Conservation (phyloP, 2,113 vertebrate genomes). For the Cyprinodon variegatus region DNA sequence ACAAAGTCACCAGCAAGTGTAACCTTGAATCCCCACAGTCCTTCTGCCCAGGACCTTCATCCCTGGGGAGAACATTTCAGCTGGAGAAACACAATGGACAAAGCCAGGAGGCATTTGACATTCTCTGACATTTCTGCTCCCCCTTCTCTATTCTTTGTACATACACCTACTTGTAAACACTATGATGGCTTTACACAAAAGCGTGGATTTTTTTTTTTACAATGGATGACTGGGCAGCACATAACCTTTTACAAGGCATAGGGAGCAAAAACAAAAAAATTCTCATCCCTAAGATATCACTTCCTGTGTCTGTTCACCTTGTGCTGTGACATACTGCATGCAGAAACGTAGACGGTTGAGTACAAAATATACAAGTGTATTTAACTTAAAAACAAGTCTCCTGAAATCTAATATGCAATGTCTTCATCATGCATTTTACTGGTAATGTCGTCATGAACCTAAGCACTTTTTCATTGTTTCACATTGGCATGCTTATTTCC, state of each 20-base stretch:
- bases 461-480: constrained; percentile 16
- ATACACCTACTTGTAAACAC: constrained; percentile 76
- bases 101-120: constrained; percentile 80
- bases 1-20: constrained; percentile 52
- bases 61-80: constrained; percentile 68
- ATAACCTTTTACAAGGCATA: constrained; percentile 72
- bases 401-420: background rate
- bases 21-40: constrained; percentile 61
- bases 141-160: constrained; percentile 69
- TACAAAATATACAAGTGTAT: constrained; percentile 8
- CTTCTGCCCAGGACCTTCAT: constrained; percentile 51
- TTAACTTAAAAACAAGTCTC: constrained; percentile 6
- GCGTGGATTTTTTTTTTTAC: constrained; percentile 59
- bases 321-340: constrained; percentile 31
- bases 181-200: constrained; percentile 76
- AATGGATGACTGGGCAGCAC: constrained; percentile 63
- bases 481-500: constrained; percentile 26
- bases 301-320: constrained; percentile 15
- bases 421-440: background rate
- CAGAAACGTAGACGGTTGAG: background rate
- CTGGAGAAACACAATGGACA: constrained; percentile 63
- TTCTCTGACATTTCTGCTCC: constrained; percentile 81
- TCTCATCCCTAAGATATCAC: constrained; percentile 39
- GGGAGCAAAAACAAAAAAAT: constrained; percentile 55
- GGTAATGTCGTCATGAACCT: constrained; percentile 18